phyloP scores from a whole-genome alignment of 1,140 invertebrate species.

The Diorhabda elongata region DNA sequence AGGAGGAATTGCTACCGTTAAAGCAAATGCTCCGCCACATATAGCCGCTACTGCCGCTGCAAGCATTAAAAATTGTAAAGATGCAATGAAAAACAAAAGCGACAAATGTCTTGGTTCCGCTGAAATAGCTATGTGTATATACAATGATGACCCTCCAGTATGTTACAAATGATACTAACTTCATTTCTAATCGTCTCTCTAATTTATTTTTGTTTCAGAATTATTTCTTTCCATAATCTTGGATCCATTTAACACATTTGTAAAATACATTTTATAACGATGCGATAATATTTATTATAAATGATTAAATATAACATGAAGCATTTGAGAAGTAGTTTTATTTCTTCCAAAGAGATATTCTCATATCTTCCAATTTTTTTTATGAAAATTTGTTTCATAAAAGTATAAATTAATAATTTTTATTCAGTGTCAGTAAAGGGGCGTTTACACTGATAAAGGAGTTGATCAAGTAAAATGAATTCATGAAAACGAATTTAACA shows the following conservation, averaged over 20 bases:
- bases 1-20: conserved; percentile 25
- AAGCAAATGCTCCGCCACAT: conserved; percentile 28
- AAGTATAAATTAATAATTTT: too few species aligned
- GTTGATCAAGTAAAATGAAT: too few species aligned
- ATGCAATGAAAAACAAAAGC: conserved; percentile 21
- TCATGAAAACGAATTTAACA: too few species aligned
- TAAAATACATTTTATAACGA: background rate
- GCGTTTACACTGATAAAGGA: too few species aligned
- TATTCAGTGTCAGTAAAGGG: too few species aligned
- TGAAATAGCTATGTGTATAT: conserved; percentile 15
- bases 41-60: conserved; percentile 20
- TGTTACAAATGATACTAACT: background rate
- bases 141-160: conserved; percentile 15
- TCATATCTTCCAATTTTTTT: too few species aligned
- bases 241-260: background rate
- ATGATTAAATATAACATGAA: too few species aligned
- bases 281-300: background rate
- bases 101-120: conserved; percentile 13
- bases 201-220: background rate
- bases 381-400: too few species aligned
- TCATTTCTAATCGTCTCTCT: background rate
- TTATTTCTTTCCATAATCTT: background rate
- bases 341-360: too few species aligned
- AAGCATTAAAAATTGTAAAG: conserved; percentile 31
- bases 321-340: too few species aligned